These are phyloP conservation scores for Saxidomus purpurata DNA, from an alignment of 1,140 invertebrate species.

Conservation along the genomic window DNA sequence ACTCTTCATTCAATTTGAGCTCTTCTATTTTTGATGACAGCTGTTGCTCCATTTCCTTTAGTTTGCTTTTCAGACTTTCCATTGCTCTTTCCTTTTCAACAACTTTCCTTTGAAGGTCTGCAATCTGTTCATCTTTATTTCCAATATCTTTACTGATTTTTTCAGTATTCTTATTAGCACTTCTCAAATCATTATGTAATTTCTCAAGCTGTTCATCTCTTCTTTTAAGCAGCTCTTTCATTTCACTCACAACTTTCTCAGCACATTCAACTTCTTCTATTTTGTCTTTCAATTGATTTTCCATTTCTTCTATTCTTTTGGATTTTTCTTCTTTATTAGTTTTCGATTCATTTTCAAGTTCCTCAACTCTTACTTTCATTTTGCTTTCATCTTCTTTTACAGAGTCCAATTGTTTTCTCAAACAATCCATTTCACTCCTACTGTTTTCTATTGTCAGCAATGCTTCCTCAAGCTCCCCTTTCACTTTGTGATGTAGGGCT, in stretches of 20 bases:
- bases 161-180: conserved; percentile 1
- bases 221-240: conserved; percentile 28
- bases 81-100: background rate
- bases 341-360: background rate
- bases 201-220: conserved; percentile 40
- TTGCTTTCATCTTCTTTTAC: background rate
- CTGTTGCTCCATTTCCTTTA: background rate
- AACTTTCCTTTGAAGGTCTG: background rate
- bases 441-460: conserved; percentile 27
- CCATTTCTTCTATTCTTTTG: background rate
- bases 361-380: background rate
- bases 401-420: background rate
- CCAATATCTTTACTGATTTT: background rate
- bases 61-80: background rate
- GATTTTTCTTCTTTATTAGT: background rate
- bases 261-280: conserved; percentile 19
- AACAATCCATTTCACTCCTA: background rate
- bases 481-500: conserved; percentile 26
- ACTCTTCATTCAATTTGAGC: background rate
- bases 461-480: conserved; percentile 43
- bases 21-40: background rate
- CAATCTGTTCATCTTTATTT: conserved; percentile 22
- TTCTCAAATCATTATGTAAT: conserved; percentile 36
- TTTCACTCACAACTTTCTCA: conserved; percentile 36
- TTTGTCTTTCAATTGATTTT: background rate